Conservation (phyloP, 2,113 vertebrate species). For the Syngnathus scovelli region DNA sequence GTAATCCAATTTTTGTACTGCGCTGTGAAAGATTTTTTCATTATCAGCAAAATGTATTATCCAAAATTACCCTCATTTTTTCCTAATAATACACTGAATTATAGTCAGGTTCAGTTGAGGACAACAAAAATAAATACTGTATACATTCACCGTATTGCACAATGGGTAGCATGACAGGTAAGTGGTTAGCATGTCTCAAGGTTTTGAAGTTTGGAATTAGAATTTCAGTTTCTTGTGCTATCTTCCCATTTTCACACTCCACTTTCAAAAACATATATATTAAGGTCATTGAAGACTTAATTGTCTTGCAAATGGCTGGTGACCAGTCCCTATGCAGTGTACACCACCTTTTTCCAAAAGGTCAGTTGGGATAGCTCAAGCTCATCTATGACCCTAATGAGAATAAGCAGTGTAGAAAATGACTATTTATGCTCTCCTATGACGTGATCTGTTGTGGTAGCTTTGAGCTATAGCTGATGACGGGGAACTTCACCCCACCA, state of each 20-base stretch:
- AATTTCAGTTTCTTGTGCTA: too few species aligned
- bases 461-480: constrained; percentile 33
- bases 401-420: constrained; percentile 18
- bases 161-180: neutral
- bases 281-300: too few species aligned
- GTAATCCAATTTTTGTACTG: constrained; percentile 2
- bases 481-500: constrained; percentile 39
- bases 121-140: constrained; percentile 33
- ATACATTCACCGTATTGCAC: constrained; percentile 59
- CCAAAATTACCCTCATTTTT: neutral
- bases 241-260: too few species aligned
- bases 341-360: too few species aligned
- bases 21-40: neutral
- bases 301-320: too few species aligned
- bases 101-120: constrained; percentile 29
- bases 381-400: neutral
- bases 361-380: neutral
- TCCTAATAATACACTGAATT: constrained; percentile 41
- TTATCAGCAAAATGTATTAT: constrained; percentile 14
- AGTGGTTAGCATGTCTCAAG: too few species aligned
- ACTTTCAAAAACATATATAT: too few species aligned
- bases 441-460: constrained; percentile 41
- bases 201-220: neutral
- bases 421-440: constrained; percentile 49
- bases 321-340: too few species aligned